A percentile compares a stretch with the other conserved stretches of the same genome.
Evolutionary conservation across 2,113 vertebrate genomes (phyloP).

Genomic region (Sphaerodactylus townsendi): DNA sequence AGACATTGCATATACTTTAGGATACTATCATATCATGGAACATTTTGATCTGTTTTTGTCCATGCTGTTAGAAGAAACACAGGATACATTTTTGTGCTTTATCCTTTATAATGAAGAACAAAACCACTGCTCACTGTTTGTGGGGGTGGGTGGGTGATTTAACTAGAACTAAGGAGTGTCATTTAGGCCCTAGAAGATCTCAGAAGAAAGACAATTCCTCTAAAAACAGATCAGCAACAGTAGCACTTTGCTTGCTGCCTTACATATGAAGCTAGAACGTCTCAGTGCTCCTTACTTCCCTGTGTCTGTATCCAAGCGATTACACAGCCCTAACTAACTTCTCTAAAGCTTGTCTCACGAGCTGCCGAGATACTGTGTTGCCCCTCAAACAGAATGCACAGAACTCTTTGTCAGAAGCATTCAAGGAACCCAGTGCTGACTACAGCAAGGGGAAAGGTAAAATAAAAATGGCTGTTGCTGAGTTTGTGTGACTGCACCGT

Average conservation of each 20-base stretch:
- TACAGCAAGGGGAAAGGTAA: neutral
- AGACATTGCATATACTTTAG: neutral
- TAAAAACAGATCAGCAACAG: neutral
- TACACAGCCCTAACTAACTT: neutral
- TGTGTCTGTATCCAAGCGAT: neutral
- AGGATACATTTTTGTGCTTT: neutral
- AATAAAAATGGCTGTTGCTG: neutral
- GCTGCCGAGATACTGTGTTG: neutral
- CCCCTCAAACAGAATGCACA: neutral
- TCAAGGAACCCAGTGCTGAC: fast-evolving
- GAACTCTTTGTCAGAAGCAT: neutral
- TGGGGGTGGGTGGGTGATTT: neutral
- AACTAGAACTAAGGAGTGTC: neutral
- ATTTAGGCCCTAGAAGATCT: neutral
- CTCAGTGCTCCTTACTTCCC: neutral
- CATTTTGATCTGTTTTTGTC: neutral
- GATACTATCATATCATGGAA: neutral
- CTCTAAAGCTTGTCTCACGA: neutral
- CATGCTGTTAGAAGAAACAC: neutral
- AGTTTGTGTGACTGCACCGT: neutral
- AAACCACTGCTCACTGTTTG: too few relatives aligned
- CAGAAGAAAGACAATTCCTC: neutral
- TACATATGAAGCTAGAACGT: neutral
- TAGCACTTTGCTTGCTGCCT: neutral
- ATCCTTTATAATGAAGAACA: neutral